A percentile compares a stretch with the other conserved stretches of the same genome.
Evolutionary conservation across 2,888 invertebrate genomes (phyloP).

Genomic region (Schizotus pectinicornis): DNA sequence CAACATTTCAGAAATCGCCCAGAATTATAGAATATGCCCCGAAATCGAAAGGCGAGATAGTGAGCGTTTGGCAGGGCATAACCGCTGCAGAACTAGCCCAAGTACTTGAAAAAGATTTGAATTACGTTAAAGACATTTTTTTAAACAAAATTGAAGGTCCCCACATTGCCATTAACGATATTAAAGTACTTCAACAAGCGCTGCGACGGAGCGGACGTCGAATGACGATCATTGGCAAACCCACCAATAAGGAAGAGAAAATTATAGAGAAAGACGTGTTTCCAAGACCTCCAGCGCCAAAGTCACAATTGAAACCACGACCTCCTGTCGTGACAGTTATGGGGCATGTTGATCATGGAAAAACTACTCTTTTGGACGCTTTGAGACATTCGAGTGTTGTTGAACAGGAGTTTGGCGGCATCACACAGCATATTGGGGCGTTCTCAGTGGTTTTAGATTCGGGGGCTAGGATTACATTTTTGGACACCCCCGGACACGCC

Average conservation of each 20-base stretch:
- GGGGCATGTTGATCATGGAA: conserved; percentile 99
- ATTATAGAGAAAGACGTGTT: conserved; percentile 56
- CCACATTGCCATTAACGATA: conserved; percentile 47
- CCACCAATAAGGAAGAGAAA: conserved; percentile 29
- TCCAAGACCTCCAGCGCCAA: conserved; percentile 70
- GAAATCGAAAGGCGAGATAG: conserved; percentile 62
- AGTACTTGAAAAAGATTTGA: conserved; percentile 67
- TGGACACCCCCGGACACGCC: conserved; percentile 99
- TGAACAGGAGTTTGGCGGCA: conserved; percentile 94
- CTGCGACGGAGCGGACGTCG: conserved; percentile 51
- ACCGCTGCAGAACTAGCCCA: conserved; percentile 77
- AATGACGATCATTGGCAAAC: conserved; percentile 52
- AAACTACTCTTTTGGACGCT: conserved; percentile 94
- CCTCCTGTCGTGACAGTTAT: conserved; percentile 97
- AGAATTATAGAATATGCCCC: conserved; percentile 67
- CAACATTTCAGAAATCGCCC: conserved; percentile 57
- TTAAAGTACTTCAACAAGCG: conserved; percentile 51
- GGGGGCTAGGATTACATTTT: conserved; percentile 87
- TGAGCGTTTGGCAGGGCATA: conserved; percentile 82
- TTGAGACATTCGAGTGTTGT: conserved; percentile 86
- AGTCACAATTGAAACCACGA: conserved; percentile 71
- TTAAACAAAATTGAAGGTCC: conserved; percentile 46
- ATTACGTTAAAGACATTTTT: conserved; percentile 59
- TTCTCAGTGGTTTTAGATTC: conserved; percentile 76
- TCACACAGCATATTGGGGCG: conserved; percentile 99